phyloP scores from a whole-genome alignment of 2,113 vertebrate genomes.

The Trematocara marginatum region DNA sequence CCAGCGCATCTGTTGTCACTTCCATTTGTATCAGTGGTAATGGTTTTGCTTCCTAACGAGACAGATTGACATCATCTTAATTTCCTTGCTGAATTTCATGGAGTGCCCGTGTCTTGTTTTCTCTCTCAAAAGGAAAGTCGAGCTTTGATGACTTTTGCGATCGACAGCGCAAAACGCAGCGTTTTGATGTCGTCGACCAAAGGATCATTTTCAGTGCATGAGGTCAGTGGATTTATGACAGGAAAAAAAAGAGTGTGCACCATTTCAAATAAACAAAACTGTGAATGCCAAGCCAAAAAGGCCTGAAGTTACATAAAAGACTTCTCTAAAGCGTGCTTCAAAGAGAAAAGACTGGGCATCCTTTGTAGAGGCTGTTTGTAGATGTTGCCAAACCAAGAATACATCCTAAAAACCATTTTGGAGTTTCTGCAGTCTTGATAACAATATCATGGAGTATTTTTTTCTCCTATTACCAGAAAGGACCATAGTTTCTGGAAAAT shows the following conservation, averaged over 20 bases:
- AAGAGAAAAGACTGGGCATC: not conserved
- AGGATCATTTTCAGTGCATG: constrained; percentile 80
- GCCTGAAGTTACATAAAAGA: not conserved
- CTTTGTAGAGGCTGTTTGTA: not conserved
- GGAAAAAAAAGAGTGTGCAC: not conserved
- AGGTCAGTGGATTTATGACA: constrained; percentile 67
- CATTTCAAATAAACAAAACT: not conserved
- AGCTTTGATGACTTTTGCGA: constrained; percentile 84
- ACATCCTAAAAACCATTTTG: not conserved
- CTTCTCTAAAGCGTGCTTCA: not conserved
- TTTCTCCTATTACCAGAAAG: not conserved
- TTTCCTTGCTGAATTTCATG: not conserved
- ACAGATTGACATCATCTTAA: not conserved
- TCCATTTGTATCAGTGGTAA: not conserved
- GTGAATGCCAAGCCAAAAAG: not conserved
- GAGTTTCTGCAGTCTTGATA: not conserved
- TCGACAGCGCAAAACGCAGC: constrained; percentile 76
- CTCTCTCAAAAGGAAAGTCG: constrained; percentile 76
- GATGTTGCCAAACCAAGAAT: not conserved
- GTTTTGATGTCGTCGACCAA: constrained; percentile 82
- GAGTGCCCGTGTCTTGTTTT: not conserved
- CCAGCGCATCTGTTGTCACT: not conserved
- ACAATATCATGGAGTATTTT: not conserved
- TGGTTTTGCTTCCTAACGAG: not conserved
- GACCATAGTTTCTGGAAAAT: not conserved